These are phyloP conservation scores for Wiebesia pumilae DNA, from an alignment of 1,140 invertebrate genomes.

Conservation along the genomic window DNA sequence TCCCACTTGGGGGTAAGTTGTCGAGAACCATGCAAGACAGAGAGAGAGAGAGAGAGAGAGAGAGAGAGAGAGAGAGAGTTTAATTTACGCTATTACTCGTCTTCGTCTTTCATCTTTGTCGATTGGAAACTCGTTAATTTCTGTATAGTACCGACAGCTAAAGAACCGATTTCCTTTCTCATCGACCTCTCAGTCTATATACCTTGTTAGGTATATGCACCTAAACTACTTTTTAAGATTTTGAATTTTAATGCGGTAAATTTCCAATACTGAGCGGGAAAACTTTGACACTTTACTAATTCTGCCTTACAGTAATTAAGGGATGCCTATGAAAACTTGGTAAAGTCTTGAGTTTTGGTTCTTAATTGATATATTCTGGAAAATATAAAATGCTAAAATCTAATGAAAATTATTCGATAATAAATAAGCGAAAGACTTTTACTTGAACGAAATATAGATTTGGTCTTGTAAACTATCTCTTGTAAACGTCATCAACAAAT, in stretches of 20 bases:
- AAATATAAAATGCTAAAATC: too few relatives aligned
- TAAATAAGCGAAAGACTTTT: too few relatives aligned
- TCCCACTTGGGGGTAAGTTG: constrained; percentile 30
- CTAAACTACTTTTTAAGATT: neutral
- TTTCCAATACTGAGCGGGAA: neutral
- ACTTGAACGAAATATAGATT: too few relatives aligned
- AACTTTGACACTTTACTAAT: neutral
- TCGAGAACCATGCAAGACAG: constrained; percentile 27
- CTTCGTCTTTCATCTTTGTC: constrained; percentile 23
- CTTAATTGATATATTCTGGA: too few relatives aligned
- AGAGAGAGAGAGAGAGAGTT: constrained; percentile 36
- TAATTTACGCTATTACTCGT: constrained; percentile 51
- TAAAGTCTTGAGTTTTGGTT: too few relatives aligned
- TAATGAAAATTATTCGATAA: too few relatives aligned
- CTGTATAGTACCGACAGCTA: neutral
- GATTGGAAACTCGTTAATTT: constrained; percentile 29
- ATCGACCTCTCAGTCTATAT: neutral
- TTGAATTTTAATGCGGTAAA: neutral
- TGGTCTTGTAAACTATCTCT: too few relatives aligned
- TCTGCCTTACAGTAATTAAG: too few relatives aligned
- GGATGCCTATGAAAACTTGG: too few relatives aligned
- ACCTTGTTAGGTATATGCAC: neutral
- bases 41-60: neutral
- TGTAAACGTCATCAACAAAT: too few relatives aligned
- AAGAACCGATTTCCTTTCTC: neutral